phyloP scores from a whole-genome alignment of 2,888 invertebrate species.

The Taphrorychus bicolor region DNA sequence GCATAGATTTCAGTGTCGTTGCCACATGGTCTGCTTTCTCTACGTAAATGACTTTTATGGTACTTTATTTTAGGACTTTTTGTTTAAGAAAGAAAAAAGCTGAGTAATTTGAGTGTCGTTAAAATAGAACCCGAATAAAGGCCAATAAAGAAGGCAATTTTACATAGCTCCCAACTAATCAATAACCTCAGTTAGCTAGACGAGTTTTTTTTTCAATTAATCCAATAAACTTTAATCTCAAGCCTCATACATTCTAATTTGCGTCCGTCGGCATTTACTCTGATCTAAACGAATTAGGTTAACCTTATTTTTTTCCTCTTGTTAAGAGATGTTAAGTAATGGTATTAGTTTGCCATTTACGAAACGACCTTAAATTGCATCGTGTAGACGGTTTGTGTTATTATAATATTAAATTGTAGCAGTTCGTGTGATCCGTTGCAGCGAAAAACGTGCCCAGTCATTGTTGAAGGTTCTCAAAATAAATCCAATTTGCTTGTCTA shows the following conservation, averaged over 20 bases:
- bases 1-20: too few relatives aligned
- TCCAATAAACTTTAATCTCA: background rate
- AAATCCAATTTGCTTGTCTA: too few relatives aligned
- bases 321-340: background rate
- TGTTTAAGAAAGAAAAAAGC: too few relatives aligned
- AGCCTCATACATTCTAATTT: background rate
- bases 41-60: too few relatives aligned
- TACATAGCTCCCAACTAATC: background rate
- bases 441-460: too few relatives aligned
- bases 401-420: background rate
- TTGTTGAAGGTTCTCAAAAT: too few relatives aligned
- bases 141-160: background rate
- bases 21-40: too few relatives aligned
- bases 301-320: background rate
- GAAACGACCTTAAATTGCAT: background rate
- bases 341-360: background rate
- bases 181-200: background rate
- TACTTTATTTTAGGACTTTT: too few relatives aligned
- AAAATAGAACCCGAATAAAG: too few relatives aligned
- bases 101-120: too few relatives aligned
- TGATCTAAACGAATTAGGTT: background rate
- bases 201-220: background rate
- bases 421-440: background rate
- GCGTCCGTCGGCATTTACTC: background rate
- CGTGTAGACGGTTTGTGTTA: background rate